Percentiles rank a stretch among this genome's conserved stretches.
Conservation (phyloP, 2,888 invertebrate species). For the Syrista parreyssii region DNA sequence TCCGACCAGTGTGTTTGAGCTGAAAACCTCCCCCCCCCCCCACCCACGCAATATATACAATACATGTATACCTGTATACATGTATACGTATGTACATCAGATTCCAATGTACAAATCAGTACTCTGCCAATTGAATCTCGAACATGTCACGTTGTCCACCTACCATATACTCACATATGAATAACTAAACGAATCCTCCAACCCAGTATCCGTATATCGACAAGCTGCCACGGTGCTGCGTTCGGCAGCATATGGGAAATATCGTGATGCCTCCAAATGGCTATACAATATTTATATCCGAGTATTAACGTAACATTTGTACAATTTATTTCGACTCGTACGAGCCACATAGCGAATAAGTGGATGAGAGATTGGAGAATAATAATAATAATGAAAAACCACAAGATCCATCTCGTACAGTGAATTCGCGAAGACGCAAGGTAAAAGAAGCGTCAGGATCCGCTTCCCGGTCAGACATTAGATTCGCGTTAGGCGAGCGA, state of each 20-base stretch:
- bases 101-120: not conserved
- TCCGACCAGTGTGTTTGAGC: not conserved
- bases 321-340: not conserved
- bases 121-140: not conserved
- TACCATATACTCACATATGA: not conserved
- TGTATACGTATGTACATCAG: not conserved
- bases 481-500: slow-evolving; percentile 37
- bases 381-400: not conserved
- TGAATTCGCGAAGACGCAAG: not conserved
- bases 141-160: not conserved
- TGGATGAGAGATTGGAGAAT: not conserved
- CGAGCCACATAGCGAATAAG: not conserved
- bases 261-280: not conserved
- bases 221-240: not conserved
- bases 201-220: not conserved
- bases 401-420: not conserved
- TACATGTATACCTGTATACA: not conserved
- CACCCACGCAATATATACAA: not conserved
- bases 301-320: not conserved
- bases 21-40: not conserved
- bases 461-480: slow-evolving; percentile 25
- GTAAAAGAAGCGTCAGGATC: not conserved
- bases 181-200: not conserved
- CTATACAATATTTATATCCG: not conserved
- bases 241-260: not conserved